Base-by-base conservation (phyloP, 2,888 invertebrate species). In the Homarus gammarus region DNA sequence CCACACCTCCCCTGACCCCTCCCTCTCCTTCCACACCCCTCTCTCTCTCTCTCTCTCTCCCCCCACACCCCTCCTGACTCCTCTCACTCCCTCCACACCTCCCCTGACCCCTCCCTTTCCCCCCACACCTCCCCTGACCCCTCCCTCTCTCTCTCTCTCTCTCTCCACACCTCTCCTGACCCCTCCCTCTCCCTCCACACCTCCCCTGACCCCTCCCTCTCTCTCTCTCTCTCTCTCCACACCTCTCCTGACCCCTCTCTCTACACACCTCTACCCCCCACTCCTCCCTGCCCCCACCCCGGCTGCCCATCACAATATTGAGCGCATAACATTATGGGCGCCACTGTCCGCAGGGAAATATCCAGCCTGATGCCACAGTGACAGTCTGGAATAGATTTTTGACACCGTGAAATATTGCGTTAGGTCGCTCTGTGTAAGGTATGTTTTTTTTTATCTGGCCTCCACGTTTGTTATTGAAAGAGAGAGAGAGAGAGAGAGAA, bases 271-370 rank as follows among this genome's bases (percentile, higher is more conserved):
- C 33, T 44, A 5, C 73, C 15, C 33, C 36, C 64, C 40, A 38
- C 40, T 51, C 38, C 56, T 38, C 75, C 51, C 64, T 38, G 51
- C 38, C 27, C 18, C 61, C 61, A 8, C 77, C 61, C n/a, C 18
- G 33, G 75, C 84, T 87, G 86, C 79, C 86, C 86, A 87, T 87
- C 86, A 87, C 86, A 87, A 87, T 87, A 87, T 87, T 87, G 86
- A 87, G 79, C 64, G 86, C 86, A 87, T 87, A 87, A 87, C 72
- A 87, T 87, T 81, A 87, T 72, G 56, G 86, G 79, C 70, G 49
- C n/a, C 77, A 56, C 79, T 81, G 86, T 87, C 86, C 86, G 40
- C 86, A 36, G 86, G 86, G 86, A 87, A 72, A 68, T 79, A 68
- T 81, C 79, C 40, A 27, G n/a, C 36, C 38, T 87, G 86, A 87